Evolutionary conservation across 2,113 vertebrate genomes (phyloP).

Genomic region (Excalfactoria chinensis): DNA sequence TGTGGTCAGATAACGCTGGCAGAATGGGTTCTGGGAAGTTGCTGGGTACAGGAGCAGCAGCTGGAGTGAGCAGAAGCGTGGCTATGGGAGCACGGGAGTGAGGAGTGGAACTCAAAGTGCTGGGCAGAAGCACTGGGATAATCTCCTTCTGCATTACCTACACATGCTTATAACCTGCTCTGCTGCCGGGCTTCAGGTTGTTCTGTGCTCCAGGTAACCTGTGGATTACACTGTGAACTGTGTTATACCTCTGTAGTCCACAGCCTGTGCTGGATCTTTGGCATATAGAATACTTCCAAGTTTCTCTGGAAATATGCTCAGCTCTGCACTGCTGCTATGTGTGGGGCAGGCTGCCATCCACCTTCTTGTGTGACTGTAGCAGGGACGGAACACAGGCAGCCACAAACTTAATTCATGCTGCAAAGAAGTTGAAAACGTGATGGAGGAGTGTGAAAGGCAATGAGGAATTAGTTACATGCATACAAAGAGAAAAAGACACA

Average conservation of each 20-base stretch:
- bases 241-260: background rate
- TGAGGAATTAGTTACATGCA: background rate
- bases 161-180: background rate
- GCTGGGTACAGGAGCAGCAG: background rate
- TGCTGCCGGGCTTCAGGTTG: background rate
- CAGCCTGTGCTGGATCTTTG: background rate
- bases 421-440: background rate
- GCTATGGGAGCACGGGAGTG: background rate
- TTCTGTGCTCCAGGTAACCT: background rate
- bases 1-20: background rate
- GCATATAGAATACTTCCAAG: background rate
- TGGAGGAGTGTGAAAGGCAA: conserved; percentile 7
- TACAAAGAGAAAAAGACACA: background rate
- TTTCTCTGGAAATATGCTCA: background rate
- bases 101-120: background rate
- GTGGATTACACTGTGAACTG: background rate
- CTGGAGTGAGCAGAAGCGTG: background rate
- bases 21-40: background rate
- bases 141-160: background rate
- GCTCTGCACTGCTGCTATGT: background rate
- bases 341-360: background rate
- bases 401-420: background rate
- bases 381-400: background rate
- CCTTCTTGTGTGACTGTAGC: background rate
- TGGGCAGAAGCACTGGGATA: background rate